Evolutionary conservation across 2,113 vertebrate genomes (phyloP).

Genomic region (Andinoacara biseriatus): DNA sequence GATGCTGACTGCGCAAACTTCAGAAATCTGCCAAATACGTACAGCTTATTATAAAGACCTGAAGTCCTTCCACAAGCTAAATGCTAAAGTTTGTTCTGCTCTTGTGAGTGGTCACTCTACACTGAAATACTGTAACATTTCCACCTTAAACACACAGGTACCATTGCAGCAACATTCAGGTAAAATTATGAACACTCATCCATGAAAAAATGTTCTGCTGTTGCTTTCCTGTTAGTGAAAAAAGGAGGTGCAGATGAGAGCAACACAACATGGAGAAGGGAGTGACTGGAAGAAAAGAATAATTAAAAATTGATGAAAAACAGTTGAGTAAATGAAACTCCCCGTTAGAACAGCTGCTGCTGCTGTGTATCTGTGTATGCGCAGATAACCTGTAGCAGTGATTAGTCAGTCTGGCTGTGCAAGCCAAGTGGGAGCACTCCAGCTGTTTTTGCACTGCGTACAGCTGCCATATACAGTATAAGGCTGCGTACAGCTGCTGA

Average conservation of each 20-base stretch:
- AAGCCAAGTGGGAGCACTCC: constrained; percentile 5
- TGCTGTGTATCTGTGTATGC: constrained; percentile 7
- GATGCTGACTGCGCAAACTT: neutral
- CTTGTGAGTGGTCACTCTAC: neutral
- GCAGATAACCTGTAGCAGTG: constrained; percentile 1
- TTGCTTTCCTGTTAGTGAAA: neutral
- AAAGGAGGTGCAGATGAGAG: neutral
- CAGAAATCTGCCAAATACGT: neutral
- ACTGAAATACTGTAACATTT: neutral
- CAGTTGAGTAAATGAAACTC: constrained; percentile 46
- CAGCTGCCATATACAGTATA: constrained; percentile 6
- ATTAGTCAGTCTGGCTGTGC: constrained; percentile 22
- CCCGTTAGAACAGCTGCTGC: constrained; percentile 37
- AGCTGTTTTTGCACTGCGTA: constrained; percentile 35
- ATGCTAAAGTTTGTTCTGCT: neutral
- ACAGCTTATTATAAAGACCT: neutral
- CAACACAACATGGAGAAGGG: neutral
- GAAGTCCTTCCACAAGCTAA: neutral
- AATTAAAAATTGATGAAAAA: constrained; percentile 52
- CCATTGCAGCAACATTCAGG: neutral
- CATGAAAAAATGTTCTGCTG: neutral
- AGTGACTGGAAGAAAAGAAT: neutral
- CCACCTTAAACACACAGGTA: neutral
- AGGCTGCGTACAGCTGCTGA: neutral
- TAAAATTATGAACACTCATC: neutral